Conservation (phyloP, 1,140 invertebrate species). For the Calliopsis andreniformis region DNA sequence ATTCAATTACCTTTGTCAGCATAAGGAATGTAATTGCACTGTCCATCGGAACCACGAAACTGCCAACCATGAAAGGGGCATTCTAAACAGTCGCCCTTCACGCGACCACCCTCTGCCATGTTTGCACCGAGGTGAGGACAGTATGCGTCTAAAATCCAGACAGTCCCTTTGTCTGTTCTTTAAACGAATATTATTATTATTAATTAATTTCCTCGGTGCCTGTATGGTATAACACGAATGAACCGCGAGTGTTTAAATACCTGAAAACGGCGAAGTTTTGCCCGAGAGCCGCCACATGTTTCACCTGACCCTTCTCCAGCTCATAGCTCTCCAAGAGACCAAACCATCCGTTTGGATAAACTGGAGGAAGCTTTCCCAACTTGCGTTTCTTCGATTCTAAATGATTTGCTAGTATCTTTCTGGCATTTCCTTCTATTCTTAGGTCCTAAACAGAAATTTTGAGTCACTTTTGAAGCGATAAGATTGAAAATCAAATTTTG, state of each 20-base stretch:
- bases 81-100: conserved; percentile 89
- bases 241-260: conserved; percentile 58
- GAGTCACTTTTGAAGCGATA: no score
- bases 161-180: conserved; percentile 83
- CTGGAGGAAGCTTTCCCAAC: conserved; percentile 87
- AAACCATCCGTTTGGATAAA: conserved; percentile 96
- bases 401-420: conserved; percentile 21
- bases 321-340: conserved; percentile 87
- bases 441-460: conserved; percentile 3
- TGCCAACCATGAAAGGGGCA: conserved; percentile 95
- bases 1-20: conserved; percentile 79
- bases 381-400: conserved; percentile 75
- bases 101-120: conserved; percentile 88
- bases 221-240: background rate
- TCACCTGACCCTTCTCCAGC: conserved; percentile 84
- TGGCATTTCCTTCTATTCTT: conserved; percentile 3
- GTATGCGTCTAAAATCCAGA: conserved; percentile 90
- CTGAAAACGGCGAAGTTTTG: conserved; percentile 91
- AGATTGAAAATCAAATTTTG: no score
- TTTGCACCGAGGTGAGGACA: conserved; percentile 95
- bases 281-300: conserved; percentile 86
- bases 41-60: conserved; percentile 88
- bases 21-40: conserved; percentile 88
- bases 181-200: conserved; percentile 21
- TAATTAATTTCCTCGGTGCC: background rate